Evolutionary conservation across 2,888 invertebrate species (phyloP), one percentile per base, ranked within the genome.

Genomic region (Drosophila meridionalis): DNA sequence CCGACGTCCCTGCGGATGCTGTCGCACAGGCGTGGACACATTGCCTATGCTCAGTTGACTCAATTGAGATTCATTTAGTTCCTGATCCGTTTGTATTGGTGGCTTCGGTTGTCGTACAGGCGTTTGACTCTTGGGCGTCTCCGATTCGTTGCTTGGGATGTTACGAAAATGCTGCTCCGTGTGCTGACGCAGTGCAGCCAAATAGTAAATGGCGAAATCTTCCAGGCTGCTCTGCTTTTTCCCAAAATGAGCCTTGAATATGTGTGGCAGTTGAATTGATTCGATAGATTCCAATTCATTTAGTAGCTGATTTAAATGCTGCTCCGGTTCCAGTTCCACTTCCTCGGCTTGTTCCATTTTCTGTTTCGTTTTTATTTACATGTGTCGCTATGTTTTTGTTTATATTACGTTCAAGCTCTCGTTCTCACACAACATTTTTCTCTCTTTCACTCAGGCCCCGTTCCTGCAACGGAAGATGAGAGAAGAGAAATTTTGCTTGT

Each of bases 151-250:
- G 11, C 62, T 69, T 1, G 20, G 12, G 3, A 45, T 52, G 1
- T 26, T 9, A 3, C 82, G 90, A n/a, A 90, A 82, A 68, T 92
- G 94, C 93, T 93, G 92, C 70, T 94, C 94, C 43, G 95, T 95
- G 86, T 94, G 94, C 78, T 92, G 94, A 56, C 95, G 93, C 73
- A 95, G 85, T 87, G 94, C 94, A 32, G 94, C 94, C 71, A 95
- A 89, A 89, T 94, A 95, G 89, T 94, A 94, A n/a, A 94, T 92
- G 40, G 94, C 94, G 90, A 95, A 95, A 76, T 95, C 95, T 62
- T 93, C 93, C 45, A 93, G 57, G 2, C 40, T 53, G 52, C n/a
- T 12, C 47, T 45, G 60, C 6, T 65, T 26, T 4, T 34, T 43
- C 0, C 63, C 45, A 32, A 74, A 93, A 73, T 76, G 77, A 66